A percentile compares a stretch with the other conserved stretches of the same genome.
phyloP scores from a whole-genome alignment of 2,888 invertebrate genomes.

The Lymantria dispar region DNA sequence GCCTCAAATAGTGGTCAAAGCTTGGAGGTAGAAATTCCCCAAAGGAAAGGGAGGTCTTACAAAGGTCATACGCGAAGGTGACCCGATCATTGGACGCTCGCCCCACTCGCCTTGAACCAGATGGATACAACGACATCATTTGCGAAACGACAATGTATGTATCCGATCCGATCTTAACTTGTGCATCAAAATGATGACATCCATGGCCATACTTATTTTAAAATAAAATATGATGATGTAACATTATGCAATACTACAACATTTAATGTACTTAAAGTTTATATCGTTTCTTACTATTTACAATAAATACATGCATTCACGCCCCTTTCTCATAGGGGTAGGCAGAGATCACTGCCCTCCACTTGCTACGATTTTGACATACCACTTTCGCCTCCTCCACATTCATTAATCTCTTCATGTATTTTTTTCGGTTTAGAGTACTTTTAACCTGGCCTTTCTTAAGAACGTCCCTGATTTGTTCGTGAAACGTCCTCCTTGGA shows the following conservation, averaged over 20 bases:
- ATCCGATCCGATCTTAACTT: not conserved
- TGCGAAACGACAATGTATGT: constrained; percentile 38
- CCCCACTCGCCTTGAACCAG: constrained; percentile 69
- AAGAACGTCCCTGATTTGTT: no score
- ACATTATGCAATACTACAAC: not conserved
- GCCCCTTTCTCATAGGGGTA: no score
- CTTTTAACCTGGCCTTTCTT: no score
- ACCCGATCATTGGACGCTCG: constrained; percentile 55
- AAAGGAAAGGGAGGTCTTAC: constrained; percentile 61
- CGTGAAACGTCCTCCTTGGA: no score
- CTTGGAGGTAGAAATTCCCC: constrained; percentile 57
- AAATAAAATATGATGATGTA: not conserved
- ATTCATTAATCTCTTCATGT: no score
- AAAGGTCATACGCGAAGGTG: constrained; percentile 69
- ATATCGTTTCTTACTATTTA: no score
- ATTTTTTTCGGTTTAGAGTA: no score
- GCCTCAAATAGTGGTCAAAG: constrained; percentile 26
- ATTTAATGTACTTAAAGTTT: no score
- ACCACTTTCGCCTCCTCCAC: no score
- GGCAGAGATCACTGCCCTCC: no score
- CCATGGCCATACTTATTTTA: not conserved
- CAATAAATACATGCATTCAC: no score
- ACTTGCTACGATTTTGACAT: no score
- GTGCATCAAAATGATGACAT: not conserved
- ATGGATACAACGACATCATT: constrained; percentile 51